Evolutionary conservation across 2,888 invertebrate species (phyloP), one percentile per base, ranked within the genome.

Genomic region (Eupithecia inturbata): DNA sequence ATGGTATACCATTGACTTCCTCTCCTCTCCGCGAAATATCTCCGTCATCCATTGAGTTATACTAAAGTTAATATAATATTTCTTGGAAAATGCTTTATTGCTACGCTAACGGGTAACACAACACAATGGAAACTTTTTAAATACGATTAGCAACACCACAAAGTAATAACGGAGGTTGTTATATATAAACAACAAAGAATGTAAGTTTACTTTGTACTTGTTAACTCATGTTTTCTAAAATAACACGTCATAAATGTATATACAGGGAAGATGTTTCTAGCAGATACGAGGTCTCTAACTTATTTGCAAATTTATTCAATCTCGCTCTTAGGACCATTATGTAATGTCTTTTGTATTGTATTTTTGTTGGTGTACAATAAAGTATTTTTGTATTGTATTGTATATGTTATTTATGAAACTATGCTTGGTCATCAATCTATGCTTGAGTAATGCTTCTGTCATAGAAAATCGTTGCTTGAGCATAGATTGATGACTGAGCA

Each of bases 91-190:
- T 22, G 1, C 10, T 53, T 53, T n/a, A 45, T 45, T 19, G n/a
- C n/a, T 49, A n/a, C 49, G n/a, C 49, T 19, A 53, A 22, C 22
- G 22, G 22, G 57, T 26, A 57, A 22, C 19, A 45, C 45, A 45
- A n/a, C 12, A 57, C 26, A 26, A n/a, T 57, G 57, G 14, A 57
- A 57, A 57, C 57, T 57, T 57, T 57, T 14, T 57, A 57, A 12
- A 57, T 57, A 57, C 57, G 57, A 57, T 57, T 57, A 57, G 26
- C 26, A 26, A 57, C 26, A 57, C 49, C 57, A 57, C 57, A 57
- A 57, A 57, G 57, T 26, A 57, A 22, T 57, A 57, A 12, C 26
- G 57, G 57, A 57, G 26, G 2, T 53, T 53, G 53, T 26, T 57
- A n/a, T n/a, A n/a, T n/a, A n/a, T 22, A 5, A 14, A 57, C 4